phyloP scores from a whole-genome alignment of 2,888 invertebrate species.

The Dioctria rufipes region DNA sequence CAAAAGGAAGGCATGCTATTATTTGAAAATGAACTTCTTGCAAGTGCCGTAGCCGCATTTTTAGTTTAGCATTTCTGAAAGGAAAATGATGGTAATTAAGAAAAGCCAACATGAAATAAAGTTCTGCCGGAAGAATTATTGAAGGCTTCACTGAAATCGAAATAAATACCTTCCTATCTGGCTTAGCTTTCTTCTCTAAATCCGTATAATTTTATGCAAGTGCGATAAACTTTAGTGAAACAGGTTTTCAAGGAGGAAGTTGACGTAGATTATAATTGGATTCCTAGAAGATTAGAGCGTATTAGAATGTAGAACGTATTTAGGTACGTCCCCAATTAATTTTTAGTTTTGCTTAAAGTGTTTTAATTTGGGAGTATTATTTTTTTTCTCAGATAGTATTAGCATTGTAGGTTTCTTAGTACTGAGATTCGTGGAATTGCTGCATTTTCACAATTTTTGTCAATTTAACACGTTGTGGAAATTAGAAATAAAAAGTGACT shows the following conservation, averaged over 20 bases:
- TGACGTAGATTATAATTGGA: not conserved
- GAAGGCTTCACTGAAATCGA: not conserved
- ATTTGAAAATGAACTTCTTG: not conserved
- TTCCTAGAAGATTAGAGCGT: not conserved
- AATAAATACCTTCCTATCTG: not conserved
- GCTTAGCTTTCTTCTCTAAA: not conserved
- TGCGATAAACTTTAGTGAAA: not conserved
- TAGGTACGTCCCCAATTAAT: not conserved
- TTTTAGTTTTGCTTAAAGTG: slow-evolving; percentile 14
- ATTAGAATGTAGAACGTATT: not conserved
- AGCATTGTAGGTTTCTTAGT: too few species aligned
- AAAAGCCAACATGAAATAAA: not conserved
- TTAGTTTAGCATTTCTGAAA: not conserved
- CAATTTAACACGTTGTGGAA: too few species aligned
- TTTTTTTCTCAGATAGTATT: too few species aligned
- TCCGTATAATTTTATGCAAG: not conserved
- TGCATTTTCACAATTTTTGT: too few species aligned
- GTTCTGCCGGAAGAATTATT: not conserved
- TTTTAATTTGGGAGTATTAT: not conserved
- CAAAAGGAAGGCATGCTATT: not conserved
- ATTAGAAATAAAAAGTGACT: too few species aligned
- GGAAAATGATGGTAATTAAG: slow-evolving; percentile 7
- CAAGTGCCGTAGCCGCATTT: not conserved
- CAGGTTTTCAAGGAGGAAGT: not conserved
- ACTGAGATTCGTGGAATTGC: too few species aligned